Percentiles rank a stretch among this genome's conserved stretches.
Evolutionary conservation across 37 sponge, comb jelly and placozoan genomes (phyloP).

Genomic region (Bolinopsis microptera): DNA sequence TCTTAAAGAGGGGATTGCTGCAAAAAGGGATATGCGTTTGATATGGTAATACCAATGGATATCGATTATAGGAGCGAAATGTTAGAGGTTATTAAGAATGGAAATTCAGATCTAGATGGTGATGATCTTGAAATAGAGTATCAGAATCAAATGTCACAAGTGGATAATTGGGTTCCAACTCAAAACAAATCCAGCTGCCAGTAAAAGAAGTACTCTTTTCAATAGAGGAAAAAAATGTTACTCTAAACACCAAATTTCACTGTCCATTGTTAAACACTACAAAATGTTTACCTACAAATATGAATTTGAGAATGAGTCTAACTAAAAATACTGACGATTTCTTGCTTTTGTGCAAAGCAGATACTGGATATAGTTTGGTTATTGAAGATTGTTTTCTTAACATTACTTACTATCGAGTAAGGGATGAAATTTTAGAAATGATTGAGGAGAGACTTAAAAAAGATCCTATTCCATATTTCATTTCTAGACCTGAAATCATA

Average conservation of each 20-base stretch:
- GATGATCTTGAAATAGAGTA: too few relatives aligned
- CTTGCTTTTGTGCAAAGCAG: slow-evolving; percentile 9
- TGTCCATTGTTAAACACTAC: slow-evolving; percentile 15
- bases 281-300: slow-evolving; percentile 33
- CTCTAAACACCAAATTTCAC: neutral
- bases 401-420: neutral
- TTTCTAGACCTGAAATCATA: slow-evolving; percentile 49
- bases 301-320: slow-evolving; percentile 24
- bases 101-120: too few relatives aligned
- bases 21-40: too few relatives aligned
- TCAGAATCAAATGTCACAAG: too few relatives aligned
- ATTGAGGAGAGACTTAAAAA: slow-evolving; percentile 29
- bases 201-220: neutral
- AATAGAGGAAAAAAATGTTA: neutral
- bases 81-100: too few relatives aligned
- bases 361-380: neutral
- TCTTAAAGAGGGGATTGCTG: too few relatives aligned
- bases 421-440: neutral
- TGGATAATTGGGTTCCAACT: neutral
- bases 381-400: neutral
- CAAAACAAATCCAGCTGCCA: slow-evolving; percentile 19
- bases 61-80: too few relatives aligned
- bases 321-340: slow-evolving; percentile 46
- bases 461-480: slow-evolving; percentile 47
- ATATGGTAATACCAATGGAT: too few relatives aligned